Conservation (phyloP, 1,140 invertebrate genomes). For the Drosophila sechellia region DNA sequence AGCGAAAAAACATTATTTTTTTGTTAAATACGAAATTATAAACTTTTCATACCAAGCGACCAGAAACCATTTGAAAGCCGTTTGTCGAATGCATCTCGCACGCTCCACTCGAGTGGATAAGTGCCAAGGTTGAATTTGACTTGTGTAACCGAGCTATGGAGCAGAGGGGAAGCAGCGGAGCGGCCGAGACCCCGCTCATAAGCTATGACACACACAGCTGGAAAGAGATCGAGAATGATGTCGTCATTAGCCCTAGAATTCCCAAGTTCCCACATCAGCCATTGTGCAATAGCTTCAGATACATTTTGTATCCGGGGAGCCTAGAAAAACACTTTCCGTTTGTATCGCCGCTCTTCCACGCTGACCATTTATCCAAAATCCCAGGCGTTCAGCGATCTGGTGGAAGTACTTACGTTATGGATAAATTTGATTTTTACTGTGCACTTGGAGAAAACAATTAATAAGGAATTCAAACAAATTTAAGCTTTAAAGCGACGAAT, state of each 20-base stretch:
- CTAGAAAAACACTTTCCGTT: slow-evolving; percentile 49
- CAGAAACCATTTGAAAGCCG: slow-evolving; percentile 75
- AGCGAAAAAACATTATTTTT: slow-evolving; percentile 76
- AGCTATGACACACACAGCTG: slow-evolving; percentile 38
- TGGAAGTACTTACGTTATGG: slow-evolving; percentile 54
- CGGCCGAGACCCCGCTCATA: slow-evolving; percentile 36
- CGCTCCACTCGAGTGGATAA: slow-evolving; percentile 53
- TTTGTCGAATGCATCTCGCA: slow-evolving; percentile 65
- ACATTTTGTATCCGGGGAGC: slow-evolving; percentile 2
- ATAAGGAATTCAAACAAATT: not conserved
- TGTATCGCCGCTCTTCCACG: slow-evolving; percentile 44
- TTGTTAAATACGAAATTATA: slow-evolving; percentile 80
- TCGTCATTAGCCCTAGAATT: not conserved
- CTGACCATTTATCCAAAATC: slow-evolving; percentile 74
- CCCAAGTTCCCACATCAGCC: not conserved
- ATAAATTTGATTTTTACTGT: slow-evolving; percentile 52
- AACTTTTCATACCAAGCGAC: slow-evolving; percentile 78
- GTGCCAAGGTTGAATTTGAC: slow-evolving; percentile 5
- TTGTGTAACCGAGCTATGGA: slow-evolving; percentile 20
- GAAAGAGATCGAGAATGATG: slow-evolving; percentile 2
- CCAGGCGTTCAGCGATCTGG: slow-evolving; percentile 70
- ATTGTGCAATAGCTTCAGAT: not conserved
- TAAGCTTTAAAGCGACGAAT: not conserved
- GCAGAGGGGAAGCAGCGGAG: not conserved
- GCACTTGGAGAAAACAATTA: slow-evolving; percentile 44